phyloP scores from a whole-genome alignment of 2,113 vertebrate species.

The Austrofundulus limnaeus region DNA sequence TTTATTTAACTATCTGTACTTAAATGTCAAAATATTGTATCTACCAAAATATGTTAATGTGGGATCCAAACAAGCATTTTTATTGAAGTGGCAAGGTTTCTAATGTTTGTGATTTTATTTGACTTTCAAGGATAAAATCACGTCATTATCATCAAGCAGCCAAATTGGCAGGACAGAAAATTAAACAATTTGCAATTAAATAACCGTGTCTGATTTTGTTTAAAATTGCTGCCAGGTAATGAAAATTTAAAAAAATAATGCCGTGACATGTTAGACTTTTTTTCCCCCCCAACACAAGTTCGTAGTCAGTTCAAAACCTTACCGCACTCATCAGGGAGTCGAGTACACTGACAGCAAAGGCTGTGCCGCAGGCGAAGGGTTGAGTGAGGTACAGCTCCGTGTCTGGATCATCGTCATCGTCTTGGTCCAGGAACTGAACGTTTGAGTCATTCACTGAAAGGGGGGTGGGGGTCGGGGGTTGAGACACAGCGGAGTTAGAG shows the following conservation, averaged over 20 bases:
- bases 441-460: slow-evolving; percentile 96
- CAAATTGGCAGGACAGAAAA: no score
- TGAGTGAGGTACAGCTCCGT: slow-evolving; percentile 98
- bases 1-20: slow-evolving; percentile 56
- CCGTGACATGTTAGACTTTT: not conserved
- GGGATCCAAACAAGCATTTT: slow-evolving; percentile 1
- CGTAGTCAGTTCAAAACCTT: slow-evolving; percentile 67
- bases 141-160: no score
- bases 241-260: not conserved
- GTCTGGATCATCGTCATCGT: slow-evolving; percentile 98
- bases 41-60: slow-evolving; percentile 18
- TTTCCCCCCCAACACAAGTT: not conserved
- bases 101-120: not conserved
- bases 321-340: slow-evolving; percentile 99
- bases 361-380: slow-evolving; percentile 97
- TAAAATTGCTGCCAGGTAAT: not conserved
- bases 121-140: no score
- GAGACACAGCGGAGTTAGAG: slow-evolving; percentile 53
- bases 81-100: slow-evolving; percentile 3
- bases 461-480: slow-evolving; percentile 41
- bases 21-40: slow-evolving; percentile 54
- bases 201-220: not conserved
- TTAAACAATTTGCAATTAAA: not conserved
- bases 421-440: slow-evolving; percentile 99
- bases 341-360: slow-evolving; percentile 96